Base-by-base conservation (phyloP, 2,888 invertebrate species). In the Andricus curvator region DNA sequence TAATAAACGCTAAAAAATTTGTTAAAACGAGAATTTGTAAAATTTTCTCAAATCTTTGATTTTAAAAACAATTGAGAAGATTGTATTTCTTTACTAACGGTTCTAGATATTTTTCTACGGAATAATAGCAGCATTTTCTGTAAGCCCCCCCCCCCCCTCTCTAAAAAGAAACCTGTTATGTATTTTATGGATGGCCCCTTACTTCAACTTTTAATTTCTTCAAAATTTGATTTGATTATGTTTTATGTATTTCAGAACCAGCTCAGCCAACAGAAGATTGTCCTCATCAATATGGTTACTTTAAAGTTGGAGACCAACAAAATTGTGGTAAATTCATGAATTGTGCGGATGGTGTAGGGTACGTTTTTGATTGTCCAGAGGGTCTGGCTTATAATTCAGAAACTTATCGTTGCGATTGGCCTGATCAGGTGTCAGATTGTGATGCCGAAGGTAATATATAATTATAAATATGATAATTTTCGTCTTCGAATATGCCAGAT, bases 231-330 rank as follows among this genome's bases (percentile, higher is more conserved):
- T n/a, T 25, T 44, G 15, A n/a, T 62, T 9, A 29, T 78, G 66
- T 70, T 51, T 66, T 9, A 68, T 20, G 5, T 20, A 22, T 88
- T 90, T 1, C 91, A 96, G 96, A 96, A 89, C 94, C 95, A 4
- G 92, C 96, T 0, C 95, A 95, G 85, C 94, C 97, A 0, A 96
- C 96, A 0, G 96, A 95, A 0, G 96, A 96, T 13, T 97, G 97
- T 86, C 97, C 97, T 0, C 96, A 97, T 91, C 97, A 97, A 91
- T 97, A 96, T 88, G 97, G 97, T 0, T 96, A 97, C 92, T 97
- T 95, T 93, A 95, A 95, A 85, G 92, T 96, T 79, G 97, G 97
- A 0, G 95, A 95, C 87, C 88, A 92, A 4, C 91, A 93, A 1
- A 94, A 96, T 90, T 97, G 97, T 91, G 96, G 97, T 13, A 95